Percentiles rank a stretch among this genome's conserved stretches.
Evolutionary conservation across 2,113 vertebrate genomes (phyloP).

Genomic region (Rhea americana): DNA sequence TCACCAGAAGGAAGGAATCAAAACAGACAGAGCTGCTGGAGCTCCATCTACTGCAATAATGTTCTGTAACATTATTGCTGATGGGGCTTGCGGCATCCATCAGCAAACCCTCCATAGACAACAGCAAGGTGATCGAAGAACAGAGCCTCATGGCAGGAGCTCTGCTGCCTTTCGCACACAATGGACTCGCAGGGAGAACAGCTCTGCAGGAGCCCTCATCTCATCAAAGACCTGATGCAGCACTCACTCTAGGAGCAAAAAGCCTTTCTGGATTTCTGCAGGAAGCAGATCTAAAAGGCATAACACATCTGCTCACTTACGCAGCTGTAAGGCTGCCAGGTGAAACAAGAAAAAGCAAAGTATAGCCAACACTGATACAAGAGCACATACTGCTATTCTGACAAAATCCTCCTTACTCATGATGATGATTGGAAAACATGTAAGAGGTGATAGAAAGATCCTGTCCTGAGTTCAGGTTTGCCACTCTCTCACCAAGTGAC

Average conservation of each 20-base stretch:
- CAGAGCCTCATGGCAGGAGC: neutral
- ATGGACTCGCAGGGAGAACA: fast-evolving
- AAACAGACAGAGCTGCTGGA: neutral
- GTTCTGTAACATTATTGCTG: neutral
- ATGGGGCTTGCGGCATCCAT: neutral
- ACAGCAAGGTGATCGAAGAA: neutral
- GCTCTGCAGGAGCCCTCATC: neutral
- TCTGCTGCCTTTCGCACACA: fast-evolving
- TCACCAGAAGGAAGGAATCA: neutral
- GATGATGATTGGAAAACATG: too few species aligned
- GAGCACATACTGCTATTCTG: neutral
- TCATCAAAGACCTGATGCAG: neutral
- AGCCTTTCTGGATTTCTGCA: neutral
- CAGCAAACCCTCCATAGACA: neutral
- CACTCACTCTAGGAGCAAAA: neutral
- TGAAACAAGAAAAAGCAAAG: neutral
- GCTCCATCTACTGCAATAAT: neutral
- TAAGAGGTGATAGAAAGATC: too few species aligned
- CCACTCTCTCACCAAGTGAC: too few species aligned
- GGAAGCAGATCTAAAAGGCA: neutral
- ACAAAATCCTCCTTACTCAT: neutral
- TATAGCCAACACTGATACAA: fast-evolving
- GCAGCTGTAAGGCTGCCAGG: neutral
- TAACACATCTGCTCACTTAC: neutral
- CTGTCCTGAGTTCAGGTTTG: too few species aligned